A percentile compares a stretch with the other conserved stretches of the same genome.
Evolutionary conservation across 2,888 invertebrate genomes (phyloP).

Genomic region (Apodemia hepburni): DNA sequence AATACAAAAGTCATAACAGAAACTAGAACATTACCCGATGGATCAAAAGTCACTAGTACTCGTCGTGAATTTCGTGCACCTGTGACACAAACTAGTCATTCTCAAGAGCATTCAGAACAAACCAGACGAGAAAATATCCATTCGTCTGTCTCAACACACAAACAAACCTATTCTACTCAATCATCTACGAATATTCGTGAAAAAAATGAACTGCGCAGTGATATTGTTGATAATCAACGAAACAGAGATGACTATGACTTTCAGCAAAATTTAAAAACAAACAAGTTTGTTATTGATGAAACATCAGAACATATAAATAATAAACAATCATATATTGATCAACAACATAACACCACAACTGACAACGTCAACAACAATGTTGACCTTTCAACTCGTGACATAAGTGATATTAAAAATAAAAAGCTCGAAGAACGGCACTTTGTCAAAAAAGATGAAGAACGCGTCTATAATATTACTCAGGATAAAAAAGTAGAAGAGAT

Average conservation of each 20-base stretch:
- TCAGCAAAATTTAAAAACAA: slow-evolving; percentile 26
- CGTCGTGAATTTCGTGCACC: slow-evolving; percentile 81
- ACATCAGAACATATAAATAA: slow-evolving; percentile 13
- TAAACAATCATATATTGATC: slow-evolving; percentile 14
- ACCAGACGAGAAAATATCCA: slow-evolving; percentile 50
- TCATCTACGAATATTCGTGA: slow-evolving; percentile 46
- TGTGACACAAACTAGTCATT: slow-evolving; percentile 47
- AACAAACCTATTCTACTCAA: slow-evolving; percentile 46
- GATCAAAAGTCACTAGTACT: slow-evolving; percentile 84
- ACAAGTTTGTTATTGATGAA: background rate
- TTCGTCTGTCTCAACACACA: slow-evolving; percentile 44
- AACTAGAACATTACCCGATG: slow-evolving; percentile 83
- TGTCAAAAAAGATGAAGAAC: slow-evolving; percentile 42
- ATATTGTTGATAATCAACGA: slow-evolving; percentile 61
- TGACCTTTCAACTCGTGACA: slow-evolving; percentile 25
- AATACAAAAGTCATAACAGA: slow-evolving; percentile 84
- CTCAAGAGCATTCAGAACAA: slow-evolving; percentile 54
- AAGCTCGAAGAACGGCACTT: slow-evolving; percentile 41
- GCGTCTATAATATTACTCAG: slow-evolving; percentile 39
- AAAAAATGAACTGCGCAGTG: slow-evolving; percentile 40
- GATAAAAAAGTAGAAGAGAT: slow-evolving; percentile 49
- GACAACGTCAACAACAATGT: slow-evolving; percentile 38
- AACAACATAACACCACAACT: slow-evolving; percentile 31
- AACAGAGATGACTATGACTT: slow-evolving; percentile 55
- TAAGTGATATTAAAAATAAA: slow-evolving; percentile 30